phyloP scores from a whole-genome alignment of 1,140 invertebrate species.

The Drosophila kanapiae region DNA sequence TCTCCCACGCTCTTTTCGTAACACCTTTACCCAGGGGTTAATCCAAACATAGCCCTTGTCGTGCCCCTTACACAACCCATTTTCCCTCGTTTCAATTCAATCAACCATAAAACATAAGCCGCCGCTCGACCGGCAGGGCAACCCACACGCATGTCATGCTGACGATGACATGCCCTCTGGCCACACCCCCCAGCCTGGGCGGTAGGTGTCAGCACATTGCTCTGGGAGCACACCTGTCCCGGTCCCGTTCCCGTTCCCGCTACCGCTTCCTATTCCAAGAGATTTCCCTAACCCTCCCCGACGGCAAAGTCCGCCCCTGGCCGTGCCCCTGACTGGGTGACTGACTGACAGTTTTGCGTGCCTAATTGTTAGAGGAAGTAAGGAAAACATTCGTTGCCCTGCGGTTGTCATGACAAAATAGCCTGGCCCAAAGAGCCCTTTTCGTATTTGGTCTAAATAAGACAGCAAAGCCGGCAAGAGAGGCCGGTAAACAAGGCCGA shows the following conservation, averaged over 20 bases:
- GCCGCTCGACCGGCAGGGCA: conserved; percentile 4
- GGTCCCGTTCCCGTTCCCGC: neutral
- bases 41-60: conserved; percentile 8
- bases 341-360: conserved; percentile 56
- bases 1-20: neutral
- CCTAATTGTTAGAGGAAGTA: conserved; percentile 67
- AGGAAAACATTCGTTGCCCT: conserved; percentile 52
- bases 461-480: conserved; percentile 3
- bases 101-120: conserved; percentile 67
- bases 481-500: neutral
- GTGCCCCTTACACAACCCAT: conserved; percentile 3
- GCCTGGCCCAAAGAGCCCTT: conserved; percentile 8
- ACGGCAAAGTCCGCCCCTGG: conserved; percentile 6
- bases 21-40: conserved; percentile 6
- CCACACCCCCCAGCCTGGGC: conserved; percentile 26
- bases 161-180: conserved; percentile 46
- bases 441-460: conserved; percentile 15
- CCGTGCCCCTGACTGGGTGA: conserved; percentile 29
- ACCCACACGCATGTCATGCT: conserved; percentile 48
- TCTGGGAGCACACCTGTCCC: conserved; percentile 50
- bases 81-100: conserved; percentile 65
- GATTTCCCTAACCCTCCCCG: neutral
- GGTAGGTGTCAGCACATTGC: conserved; percentile 64
- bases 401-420: conserved; percentile 34
- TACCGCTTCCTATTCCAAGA: neutral